A percentile compares a stretch with the other conserved stretches of the same genome.
phyloP scores from a whole-genome alignment of 2,797 vertebrate genomes.

The Aldrovandia affinis region DNA sequence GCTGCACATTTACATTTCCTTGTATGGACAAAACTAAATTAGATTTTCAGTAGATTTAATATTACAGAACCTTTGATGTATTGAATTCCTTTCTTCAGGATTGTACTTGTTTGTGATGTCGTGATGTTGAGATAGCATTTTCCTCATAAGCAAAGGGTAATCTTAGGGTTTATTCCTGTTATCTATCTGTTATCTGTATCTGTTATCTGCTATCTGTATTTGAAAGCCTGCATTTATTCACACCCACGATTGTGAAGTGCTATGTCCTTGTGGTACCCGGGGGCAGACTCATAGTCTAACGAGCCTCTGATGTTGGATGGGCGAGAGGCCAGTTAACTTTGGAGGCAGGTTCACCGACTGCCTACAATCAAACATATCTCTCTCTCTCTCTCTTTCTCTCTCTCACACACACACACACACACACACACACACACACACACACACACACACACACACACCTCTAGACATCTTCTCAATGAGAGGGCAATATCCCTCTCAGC shows the following conservation, averaged over 20 bases:
- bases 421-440: background rate
- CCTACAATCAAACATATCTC: background rate
- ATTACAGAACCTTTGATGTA: background rate
- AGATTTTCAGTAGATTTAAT: background rate
- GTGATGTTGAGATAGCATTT: background rate
- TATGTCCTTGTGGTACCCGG: background rate
- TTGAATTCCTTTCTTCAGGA: background rate
- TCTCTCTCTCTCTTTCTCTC: background rate
- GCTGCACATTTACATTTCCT: no score
- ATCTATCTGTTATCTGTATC: no score
- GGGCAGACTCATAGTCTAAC: background rate
- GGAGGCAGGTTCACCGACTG: background rate
- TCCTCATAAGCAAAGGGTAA: background rate
- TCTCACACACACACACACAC: background rate
- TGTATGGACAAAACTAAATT: background rate
- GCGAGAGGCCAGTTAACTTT: background rate
- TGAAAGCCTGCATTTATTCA: background rate
- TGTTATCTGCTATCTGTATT: no score
- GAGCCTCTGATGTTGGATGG: background rate
- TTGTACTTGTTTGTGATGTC: background rate
- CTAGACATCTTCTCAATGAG: slow-evolving; percentile 19
- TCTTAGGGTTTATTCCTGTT: background rate
- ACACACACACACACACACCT: background rate
- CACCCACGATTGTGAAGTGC: background rate
- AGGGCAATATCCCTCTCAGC: slow-evolving; percentile 40